Evolutionary conservation across 2,113 vertebrate genomes (phyloP), one percentile per base, ranked within the genome.

Genomic region (Donacobius atricapilla): DNA sequence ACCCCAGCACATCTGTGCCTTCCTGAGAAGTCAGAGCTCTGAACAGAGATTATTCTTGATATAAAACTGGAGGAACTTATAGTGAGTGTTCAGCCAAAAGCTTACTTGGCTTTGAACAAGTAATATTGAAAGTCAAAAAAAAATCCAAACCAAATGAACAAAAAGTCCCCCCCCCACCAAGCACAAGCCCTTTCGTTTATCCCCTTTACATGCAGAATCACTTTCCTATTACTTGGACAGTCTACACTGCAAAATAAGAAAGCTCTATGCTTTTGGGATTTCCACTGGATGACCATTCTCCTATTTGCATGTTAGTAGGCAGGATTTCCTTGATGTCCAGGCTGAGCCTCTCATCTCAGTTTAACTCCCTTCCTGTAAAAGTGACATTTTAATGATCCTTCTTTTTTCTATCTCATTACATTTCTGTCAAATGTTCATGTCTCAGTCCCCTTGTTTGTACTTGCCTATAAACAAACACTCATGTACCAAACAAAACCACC

Each of bases 141-240:
- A 13, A 10, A 9, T 13, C 17, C 15, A 51, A 87, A n/a, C 6
- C 16, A 71, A 63, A 70, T 10, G 7, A 68, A 21, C 8, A 47
- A 20, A 33, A 27, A 45, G 33, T 15, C 3, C 0, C 1, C 5
- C 6, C 20, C 65, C 7, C 23, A 76, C 3, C 27, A 44, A 58
- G 60, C 10, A 1, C 16, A 64, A 54, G 5, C 24, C 11, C 1
- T 60, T 78, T 42, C 1, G 0, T 75, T 71, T 68, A 76, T 61
- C 2, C 6, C 7, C 44, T 64, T 71, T 45, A 71, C n/a, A 94
- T 51, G 33, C 21, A 93, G 60, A 57, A 63, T 83, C 9, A 22
- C 68, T 84, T 66, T 76, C 64, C 47, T 47, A 70, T 48, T 60
- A 31, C 11, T 65, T 77, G 53, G 31, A 37, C 13, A 35, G 11